A percentile compares a stretch with the other conserved stretches of the same genome.
These are phyloP conservation scores for Tapera naevia DNA, from an alignment of 2,797 vertebrate species.

Conservation along the genomic window DNA sequence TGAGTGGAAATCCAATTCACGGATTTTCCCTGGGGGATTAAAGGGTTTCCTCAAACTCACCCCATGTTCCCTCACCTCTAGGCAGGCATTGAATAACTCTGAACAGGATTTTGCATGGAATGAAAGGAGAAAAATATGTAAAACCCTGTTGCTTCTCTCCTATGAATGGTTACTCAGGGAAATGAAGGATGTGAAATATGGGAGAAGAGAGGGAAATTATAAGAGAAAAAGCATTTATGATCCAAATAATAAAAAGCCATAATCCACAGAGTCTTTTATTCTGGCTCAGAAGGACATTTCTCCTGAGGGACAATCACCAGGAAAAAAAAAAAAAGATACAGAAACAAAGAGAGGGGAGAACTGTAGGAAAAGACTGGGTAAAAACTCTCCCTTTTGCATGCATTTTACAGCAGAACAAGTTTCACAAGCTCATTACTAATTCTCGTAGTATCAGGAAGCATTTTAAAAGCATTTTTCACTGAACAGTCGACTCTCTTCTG, in stretches of 20 bases:
- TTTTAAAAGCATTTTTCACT: neutral
- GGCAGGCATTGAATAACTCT: slow-evolving; percentile 12
- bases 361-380: neutral
- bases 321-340: neutral
- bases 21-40: slow-evolving; percentile 18
- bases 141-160: neutral
- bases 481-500: neutral
- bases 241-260: slow-evolving; percentile 27
- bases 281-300: neutral
- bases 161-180: neutral
- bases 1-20: slow-evolving; percentile 2
- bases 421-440: neutral
- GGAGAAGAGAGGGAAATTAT: neutral
- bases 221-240: neutral
- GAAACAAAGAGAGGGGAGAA: neutral
- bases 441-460: neutral
- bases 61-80: neutral
- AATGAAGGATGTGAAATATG: neutral
- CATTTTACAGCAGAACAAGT: neutral
- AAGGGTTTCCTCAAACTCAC: slow-evolving; percentile 8
- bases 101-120: slow-evolving; percentile 29
- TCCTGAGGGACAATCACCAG: neutral
- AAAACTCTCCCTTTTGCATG: neutral
- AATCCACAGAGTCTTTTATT: slow-evolving; percentile 10
- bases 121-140: slow-evolving; percentile 9